phyloP scores from a whole-genome alignment of 2,797 vertebrate genomes.

The Scolopax bukidnonensis region DNA sequence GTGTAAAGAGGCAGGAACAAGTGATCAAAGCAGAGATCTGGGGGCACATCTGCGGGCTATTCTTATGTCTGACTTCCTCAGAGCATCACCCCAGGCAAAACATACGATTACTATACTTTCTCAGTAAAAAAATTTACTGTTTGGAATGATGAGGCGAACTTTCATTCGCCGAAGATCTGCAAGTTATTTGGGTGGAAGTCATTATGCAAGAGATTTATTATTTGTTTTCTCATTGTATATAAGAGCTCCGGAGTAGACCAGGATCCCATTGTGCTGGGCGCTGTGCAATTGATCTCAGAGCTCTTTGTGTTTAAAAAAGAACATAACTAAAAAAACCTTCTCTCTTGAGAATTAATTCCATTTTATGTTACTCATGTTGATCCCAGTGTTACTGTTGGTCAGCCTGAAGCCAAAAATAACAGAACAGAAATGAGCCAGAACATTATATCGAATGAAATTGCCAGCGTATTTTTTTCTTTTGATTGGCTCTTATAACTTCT shows the following conservation, averaged over 20 bases:
- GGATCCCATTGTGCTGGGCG: not conserved
- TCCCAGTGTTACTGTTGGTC: constrained; percentile 8
- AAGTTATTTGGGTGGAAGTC: not conserved
- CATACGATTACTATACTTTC: not conserved
- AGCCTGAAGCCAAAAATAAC: not conserved
- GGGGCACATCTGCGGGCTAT: not conserved
- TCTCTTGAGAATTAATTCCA: constrained; percentile 30
- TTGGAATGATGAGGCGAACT: not conserved
- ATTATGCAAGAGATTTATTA: not conserved
- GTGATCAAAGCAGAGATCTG: not conserved
- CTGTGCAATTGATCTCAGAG: not conserved
- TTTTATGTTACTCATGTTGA: constrained; percentile 32
- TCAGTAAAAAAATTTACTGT: not conserved
- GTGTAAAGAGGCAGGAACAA: not conserved
- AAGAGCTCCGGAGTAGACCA: not conserved
- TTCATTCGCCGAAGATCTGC: not conserved
- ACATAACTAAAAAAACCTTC: not conserved
- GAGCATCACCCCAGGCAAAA: not conserved
- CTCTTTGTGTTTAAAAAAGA: not conserved
- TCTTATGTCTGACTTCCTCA: not conserved
- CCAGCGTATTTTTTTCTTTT: not conserved
- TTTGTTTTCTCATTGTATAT: not conserved
- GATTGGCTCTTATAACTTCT: not conserved
- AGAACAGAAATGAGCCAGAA: not conserved
- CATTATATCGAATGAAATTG: not conserved